Conservation (phyloP, 2,797 vertebrate species). For the Lacerta viridis region DNA sequence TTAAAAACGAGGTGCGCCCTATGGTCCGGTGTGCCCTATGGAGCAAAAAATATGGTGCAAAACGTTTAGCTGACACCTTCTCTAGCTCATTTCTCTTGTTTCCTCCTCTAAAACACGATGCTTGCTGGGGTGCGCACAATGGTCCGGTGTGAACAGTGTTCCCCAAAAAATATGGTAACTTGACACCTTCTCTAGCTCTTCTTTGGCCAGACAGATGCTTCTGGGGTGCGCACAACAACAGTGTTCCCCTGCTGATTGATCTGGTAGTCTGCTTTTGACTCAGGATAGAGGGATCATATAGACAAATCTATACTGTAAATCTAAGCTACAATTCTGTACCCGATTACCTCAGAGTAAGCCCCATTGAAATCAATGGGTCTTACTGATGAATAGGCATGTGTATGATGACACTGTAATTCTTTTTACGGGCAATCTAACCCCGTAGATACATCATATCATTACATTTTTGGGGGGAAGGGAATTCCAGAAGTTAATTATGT, state of each 20-base stretch:
- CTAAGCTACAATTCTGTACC: background rate
- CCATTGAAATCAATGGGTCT: background rate
- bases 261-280: too few species aligned
- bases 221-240: background rate
- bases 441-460: background rate
- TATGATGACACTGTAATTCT: background rate
- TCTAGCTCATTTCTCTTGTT: too few species aligned
- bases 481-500: conserved; percentile 28
- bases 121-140: too few species aligned
- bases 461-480: background rate
- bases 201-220: background rate
- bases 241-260: background rate
- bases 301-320: background rate
- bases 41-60: too few species aligned
- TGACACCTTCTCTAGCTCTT: background rate
- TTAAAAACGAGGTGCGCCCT: too few species aligned
- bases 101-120: too few species aligned
- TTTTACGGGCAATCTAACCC: background rate
- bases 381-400: background rate
- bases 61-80: background rate
- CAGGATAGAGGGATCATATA: background rate
- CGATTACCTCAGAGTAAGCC: background rate
- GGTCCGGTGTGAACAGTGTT: too few species aligned
- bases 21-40: too few species aligned
- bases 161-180: too few species aligned